phyloP scores from a whole-genome alignment of 2,888 invertebrate species.

The Sinhomidia bicolor region DNA sequence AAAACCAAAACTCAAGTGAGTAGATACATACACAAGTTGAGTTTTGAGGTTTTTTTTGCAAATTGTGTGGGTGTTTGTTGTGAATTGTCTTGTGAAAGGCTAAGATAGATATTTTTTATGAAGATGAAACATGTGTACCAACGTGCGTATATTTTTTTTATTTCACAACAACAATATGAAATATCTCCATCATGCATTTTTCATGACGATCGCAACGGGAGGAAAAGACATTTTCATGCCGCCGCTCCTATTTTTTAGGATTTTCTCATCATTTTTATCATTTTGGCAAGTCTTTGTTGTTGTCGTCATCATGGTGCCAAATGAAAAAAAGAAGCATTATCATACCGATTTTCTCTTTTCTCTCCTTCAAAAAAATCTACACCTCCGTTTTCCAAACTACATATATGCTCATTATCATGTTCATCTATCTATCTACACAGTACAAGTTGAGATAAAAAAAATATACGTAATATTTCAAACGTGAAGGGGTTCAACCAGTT shows the following conservation, averaged over 20 bases:
- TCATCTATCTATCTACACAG: not conserved
- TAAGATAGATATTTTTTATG: not conserved
- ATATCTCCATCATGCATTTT: conserved; percentile 31
- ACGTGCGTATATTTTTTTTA: not conserved
- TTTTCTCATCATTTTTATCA: conserved; percentile 9
- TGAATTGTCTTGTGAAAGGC: not conserved
- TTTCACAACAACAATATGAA: conserved; percentile 10
- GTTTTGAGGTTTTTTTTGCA: not conserved
- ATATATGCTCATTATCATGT: not conserved
- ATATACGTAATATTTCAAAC: not conserved
- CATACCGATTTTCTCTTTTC: not conserved
- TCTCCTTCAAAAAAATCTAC: not conserved
- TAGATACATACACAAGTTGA: not conserved
- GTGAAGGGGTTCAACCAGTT: not conserved
- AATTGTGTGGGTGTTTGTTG: not conserved
- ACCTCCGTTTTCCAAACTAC: not conserved
- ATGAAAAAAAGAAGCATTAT: not conserved
- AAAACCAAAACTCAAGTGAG: too few relatives aligned
- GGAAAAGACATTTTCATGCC: not conserved
- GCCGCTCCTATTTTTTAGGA: not conserved
- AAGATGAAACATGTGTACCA: not conserved
- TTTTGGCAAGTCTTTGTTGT: not conserved
- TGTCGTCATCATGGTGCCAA: not conserved
- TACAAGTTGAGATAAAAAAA: not conserved
- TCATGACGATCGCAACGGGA: not conserved